Evolutionary conservation across 2,888 invertebrate genomes (phyloP), one percentile per base, ranked within the genome.

Genomic region (Metallyticus violacea): DNA sequence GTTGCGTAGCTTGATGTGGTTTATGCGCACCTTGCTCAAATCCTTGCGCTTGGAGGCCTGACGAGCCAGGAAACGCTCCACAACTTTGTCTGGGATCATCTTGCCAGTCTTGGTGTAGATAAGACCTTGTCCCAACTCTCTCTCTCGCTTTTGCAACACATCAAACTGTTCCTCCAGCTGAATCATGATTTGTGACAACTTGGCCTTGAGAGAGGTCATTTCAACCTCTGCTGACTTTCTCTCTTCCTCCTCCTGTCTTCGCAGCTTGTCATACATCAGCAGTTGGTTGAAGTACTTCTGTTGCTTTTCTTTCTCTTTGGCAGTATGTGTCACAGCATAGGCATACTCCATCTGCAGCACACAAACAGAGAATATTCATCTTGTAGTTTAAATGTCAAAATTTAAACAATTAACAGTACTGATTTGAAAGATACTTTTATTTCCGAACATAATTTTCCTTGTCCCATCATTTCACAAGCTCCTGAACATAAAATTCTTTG

Each of bases 31-130:
- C 2, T 89, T 88, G n/a, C 89, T 88, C n/a, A 91, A 89, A 88
- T 91, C 90, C 5, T 89, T 87, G 86, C 89, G 89, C 87, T 90
- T 90, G 2, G 86, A 85, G 15, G 88, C 88, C 88, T 91, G 91
- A 79, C 91, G 89, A 7, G 89, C 87, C 7, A 91, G 86, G 1
- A 91, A 86, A 25, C 89, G 89, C 30, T 91, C 90, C 5, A 91
- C 89, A 26, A 90, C 62, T 89, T 89, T 85, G 77, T 77, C 76
- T 25, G 78, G 90, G 85, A 92, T 89, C 85, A 89, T 88, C 85
- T 91, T 91, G 29, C 91, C 91, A 25, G 91, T 91, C 89, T 91
- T 91, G 1, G 90, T 89, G 85, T 90, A 90, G 77, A 91, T 91
- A 15, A 92, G 88, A 5, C 91, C 91, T 15, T 87, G 89, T 6